phyloP scores from a whole-genome alignment of 2,113 vertebrate species.

The Mormyrus lacerda region DNA sequence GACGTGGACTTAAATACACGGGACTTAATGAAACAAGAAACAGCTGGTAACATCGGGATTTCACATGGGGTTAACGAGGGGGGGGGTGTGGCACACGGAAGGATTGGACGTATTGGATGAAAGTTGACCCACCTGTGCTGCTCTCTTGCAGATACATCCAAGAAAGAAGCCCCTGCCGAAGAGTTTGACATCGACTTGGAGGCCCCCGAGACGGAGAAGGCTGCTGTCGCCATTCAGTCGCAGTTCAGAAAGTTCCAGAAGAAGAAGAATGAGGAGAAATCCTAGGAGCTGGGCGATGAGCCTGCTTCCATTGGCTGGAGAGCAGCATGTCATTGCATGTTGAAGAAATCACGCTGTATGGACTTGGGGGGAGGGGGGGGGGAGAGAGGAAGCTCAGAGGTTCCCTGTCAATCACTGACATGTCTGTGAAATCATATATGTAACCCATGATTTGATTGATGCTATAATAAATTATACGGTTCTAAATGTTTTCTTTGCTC shows the following conservation, averaged over 20 bases:
- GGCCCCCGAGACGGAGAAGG: slow-evolving; percentile 68
- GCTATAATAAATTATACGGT: slow-evolving; percentile 39
- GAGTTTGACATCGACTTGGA: slow-evolving; percentile 85
- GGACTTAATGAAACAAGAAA: no score
- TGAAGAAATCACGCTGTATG: slow-evolving; percentile 55
- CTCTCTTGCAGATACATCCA: slow-evolving; percentile 72
- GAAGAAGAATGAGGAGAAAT: slow-evolving; percentile 69
- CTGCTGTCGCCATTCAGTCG: slow-evolving; percentile 78
- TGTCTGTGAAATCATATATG: slow-evolving; percentile 51
- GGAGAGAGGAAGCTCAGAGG: slow-evolving; percentile 41
- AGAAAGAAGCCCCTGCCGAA: slow-evolving; percentile 71
- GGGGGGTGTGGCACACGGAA: no score
- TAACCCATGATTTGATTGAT: slow-evolving; percentile 47
- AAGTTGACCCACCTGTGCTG: background rate
- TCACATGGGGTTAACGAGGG: no score
- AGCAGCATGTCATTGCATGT: slow-evolving; percentile 58
- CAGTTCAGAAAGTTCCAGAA: slow-evolving; percentile 91
- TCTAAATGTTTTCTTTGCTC: slow-evolving; percentile 32
- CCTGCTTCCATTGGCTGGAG: slow-evolving; percentile 15
- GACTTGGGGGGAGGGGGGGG: slow-evolving; percentile 42
- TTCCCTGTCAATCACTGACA: slow-evolving; percentile 53
- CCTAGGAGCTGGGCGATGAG: slow-evolving; percentile 53
- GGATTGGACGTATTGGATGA: background rate
- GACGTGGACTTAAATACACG: no score
- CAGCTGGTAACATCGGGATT: no score